Conservation (phyloP, 2,113 vertebrate genomes). For the Theropithecus gelada region DNA sequence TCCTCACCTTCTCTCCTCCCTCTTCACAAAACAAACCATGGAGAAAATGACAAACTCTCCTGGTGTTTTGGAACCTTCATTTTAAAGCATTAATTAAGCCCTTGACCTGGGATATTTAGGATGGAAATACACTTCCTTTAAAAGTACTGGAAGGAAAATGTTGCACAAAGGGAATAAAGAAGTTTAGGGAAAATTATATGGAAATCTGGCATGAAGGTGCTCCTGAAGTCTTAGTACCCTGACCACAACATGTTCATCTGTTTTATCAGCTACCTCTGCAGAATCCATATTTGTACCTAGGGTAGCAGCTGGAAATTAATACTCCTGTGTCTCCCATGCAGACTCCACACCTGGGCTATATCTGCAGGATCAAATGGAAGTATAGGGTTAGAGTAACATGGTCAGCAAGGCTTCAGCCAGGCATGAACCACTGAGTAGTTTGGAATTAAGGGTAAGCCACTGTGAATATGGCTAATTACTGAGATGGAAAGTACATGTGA, state of each 20-base stretch:
- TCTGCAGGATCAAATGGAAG: slow-evolving; percentile 80
- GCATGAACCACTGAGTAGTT: slow-evolving; percentile 81
- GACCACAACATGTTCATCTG: slow-evolving; percentile 63
- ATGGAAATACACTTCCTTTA: slow-evolving; percentile 80
- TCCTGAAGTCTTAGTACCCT: slow-evolving; percentile 73
- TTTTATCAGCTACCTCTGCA: slow-evolving; percentile 72
- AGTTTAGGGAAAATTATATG: slow-evolving; percentile 67
- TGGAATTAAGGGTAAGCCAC: slow-evolving; percentile 84
- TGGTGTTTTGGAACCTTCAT: slow-evolving; percentile 92
- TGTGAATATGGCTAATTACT: slow-evolving; percentile 86
- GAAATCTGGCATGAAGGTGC: slow-evolving; percentile 62
- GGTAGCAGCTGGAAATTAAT: slow-evolving; percentile 77
- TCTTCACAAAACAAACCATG: slow-evolving; percentile 86
- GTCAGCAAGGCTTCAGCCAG: slow-evolving; percentile 84
- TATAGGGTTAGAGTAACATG: slow-evolving; percentile 79
- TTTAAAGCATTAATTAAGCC: slow-evolving; percentile 93
- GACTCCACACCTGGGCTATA: slow-evolving; percentile 82
- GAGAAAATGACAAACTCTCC: slow-evolving; percentile 86
- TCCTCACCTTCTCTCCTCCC: slow-evolving; percentile 87
- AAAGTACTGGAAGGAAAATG: slow-evolving; percentile 80
- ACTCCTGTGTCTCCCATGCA: slow-evolving; percentile 55
- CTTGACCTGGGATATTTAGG: slow-evolving; percentile 88
- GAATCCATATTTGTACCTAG: slow-evolving; percentile 63
- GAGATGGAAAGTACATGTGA: slow-evolving; percentile 84
- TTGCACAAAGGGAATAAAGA: slow-evolving; percentile 71